Conservation (phyloP, 1,140 invertebrate genomes). For the Scylla paramamosain region DNA sequence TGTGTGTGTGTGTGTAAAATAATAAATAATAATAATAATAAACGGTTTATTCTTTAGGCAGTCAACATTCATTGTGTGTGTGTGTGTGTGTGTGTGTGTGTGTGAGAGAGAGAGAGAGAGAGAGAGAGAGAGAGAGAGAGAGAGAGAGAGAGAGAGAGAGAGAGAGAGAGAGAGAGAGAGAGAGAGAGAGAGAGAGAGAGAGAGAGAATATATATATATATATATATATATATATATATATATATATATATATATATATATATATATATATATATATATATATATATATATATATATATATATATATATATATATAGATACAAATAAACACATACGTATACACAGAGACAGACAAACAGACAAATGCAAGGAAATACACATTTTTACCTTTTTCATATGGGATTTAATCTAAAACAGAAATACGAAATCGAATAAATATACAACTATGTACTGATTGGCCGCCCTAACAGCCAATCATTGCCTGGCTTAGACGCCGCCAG, state of each 20-base stretch:
- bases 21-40: no score
- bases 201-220: no score
- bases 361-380: neutral
- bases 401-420: neutral
- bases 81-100: no score
- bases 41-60: no score
- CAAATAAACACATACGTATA: neutral
- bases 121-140: constrained; percentile 38
- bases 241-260: neutral
- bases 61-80: no score
- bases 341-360: neutral
- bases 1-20: no score
- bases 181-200: neutral
- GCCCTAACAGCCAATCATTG: constrained; percentile 11
- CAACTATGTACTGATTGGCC: neutral
- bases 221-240: neutral
- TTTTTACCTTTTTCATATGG: neutral
- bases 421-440: neutral
- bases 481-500: neutral
- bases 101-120: neutral
- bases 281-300: neutral
- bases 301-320: neutral
- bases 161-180: constrained; percentile 39
- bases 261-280: neutral
- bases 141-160: constrained; percentile 46